Evolutionary conservation across 2,888 invertebrate genomes (phyloP).

Genomic region (Hemithea aestivaria): DNA sequence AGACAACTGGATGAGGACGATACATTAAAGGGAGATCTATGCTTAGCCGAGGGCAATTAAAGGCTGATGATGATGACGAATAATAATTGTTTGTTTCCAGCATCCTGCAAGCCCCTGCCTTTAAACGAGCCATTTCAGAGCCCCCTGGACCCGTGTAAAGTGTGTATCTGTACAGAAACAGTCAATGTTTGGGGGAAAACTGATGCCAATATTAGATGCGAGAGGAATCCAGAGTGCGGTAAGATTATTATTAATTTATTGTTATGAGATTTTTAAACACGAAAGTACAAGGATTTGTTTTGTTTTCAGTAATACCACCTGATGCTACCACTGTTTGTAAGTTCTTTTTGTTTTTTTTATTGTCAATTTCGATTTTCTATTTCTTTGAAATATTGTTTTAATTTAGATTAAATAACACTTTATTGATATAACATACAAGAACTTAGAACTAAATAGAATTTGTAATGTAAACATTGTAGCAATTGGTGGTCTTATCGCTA

Average conservation of each 20-base stretch:
- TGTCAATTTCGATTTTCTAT: too few species aligned
- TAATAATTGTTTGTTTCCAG: conserved; percentile 10
- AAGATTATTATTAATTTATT: neutral
- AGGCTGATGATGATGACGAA: too few species aligned
- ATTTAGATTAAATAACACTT: too few species aligned
- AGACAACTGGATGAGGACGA: too few species aligned
- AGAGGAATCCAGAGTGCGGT: conserved; percentile 24
- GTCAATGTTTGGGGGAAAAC: conserved; percentile 11
- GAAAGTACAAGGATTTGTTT: neutral
- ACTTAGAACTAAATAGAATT: too few species aligned
- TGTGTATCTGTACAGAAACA: conserved; percentile 19
- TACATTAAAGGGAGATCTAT: too few species aligned
- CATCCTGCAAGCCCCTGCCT: conserved; percentile 22
- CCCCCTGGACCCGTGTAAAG: conserved; percentile 19
- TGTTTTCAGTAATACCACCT: conserved; percentile 19
- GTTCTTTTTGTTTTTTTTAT: too few species aligned
- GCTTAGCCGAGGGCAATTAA: too few species aligned
- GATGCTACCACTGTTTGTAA: conserved; percentile 13
- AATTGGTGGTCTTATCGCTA: too few species aligned
- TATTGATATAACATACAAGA: too few species aligned
- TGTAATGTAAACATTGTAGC: too few species aligned
- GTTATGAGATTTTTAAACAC: neutral
- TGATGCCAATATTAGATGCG: conserved; percentile 18
- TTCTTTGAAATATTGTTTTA: too few species aligned
- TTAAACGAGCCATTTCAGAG: conserved; percentile 17